A percentile compares a stretch with the other conserved stretches of the same genome.
Conservation (phyloP, 2,113 vertebrate species). For the Laticauda laticaudata region DNA sequence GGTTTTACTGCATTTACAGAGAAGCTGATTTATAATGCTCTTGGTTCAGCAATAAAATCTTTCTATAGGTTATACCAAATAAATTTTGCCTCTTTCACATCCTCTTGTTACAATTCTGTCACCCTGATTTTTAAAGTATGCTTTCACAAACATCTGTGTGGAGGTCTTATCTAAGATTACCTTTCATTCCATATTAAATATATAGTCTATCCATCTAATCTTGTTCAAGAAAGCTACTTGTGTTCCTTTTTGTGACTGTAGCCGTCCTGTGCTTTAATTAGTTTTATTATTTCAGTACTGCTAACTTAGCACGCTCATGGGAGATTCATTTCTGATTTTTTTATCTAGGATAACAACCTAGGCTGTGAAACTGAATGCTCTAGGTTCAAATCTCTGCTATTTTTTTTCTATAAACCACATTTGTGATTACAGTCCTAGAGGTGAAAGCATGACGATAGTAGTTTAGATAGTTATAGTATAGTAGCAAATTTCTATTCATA, state of each 20-base stretch:
- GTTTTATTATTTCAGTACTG: not conserved
- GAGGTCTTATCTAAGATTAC: conserved; percentile 28
- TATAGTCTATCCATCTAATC: not conserved
- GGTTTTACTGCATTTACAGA: conserved; percentile 85
- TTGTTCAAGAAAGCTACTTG: not conserved
- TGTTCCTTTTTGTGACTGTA: not conserved
- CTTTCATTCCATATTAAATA: not conserved
- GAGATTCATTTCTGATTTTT: not conserved
- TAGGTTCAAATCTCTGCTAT: not conserved
- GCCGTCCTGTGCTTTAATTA: not conserved
- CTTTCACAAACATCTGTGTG: conserved; percentile 15
- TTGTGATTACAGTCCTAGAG: not conserved
- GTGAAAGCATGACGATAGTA: not conserved
- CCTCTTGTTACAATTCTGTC: conserved; percentile 49
- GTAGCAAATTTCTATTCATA: not conserved
- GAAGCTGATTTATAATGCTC: conserved; percentile 78
- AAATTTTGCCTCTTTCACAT: conserved; percentile 71
- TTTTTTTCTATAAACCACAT: not conserved
- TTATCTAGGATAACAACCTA: not conserved
- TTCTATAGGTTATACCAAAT: conserved; percentile 73
- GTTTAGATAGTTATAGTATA: too few relatives aligned
- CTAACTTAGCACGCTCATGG: not conserved
- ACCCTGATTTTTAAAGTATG: conserved; percentile 38
- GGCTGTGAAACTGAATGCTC: not conserved
- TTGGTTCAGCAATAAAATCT: conserved; percentile 73